These are phyloP conservation scores for Ganaspis sp. DNA, from an alignment of 1,140 invertebrate species.

Conservation along the genomic window DNA sequence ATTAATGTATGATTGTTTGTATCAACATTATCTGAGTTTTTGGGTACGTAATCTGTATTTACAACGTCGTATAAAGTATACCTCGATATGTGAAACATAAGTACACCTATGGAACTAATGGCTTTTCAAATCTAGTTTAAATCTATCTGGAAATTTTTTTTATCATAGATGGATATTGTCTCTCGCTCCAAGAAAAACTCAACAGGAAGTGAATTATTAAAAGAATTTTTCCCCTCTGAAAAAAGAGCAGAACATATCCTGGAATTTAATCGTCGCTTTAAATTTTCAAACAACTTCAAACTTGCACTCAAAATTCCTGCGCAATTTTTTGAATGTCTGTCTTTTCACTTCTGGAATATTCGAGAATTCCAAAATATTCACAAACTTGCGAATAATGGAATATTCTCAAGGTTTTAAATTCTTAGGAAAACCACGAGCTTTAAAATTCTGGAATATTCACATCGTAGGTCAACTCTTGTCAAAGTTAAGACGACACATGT, in stretches of 20 bases:
- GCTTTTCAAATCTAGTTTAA: slow-evolving; percentile 45
- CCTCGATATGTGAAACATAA: slow-evolving; percentile 64
- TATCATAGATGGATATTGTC: slow-evolving; percentile 31
- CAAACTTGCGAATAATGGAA: no score
- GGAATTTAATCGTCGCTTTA: background rate
- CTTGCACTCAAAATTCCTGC: no score
- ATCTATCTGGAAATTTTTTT: slow-evolving; percentile 3
- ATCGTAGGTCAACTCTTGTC: no score
- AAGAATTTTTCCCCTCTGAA: slow-evolving; percentile 1
- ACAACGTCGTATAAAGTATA: slow-evolving; percentile 59
- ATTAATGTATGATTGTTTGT: background rate
- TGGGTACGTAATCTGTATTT: slow-evolving; percentile 48
- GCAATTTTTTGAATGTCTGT: no score
- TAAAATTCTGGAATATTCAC: no score
- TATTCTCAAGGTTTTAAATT: no score
- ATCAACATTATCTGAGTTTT: slow-evolving; percentile 10
- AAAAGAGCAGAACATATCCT: slow-evolving; percentile 9
- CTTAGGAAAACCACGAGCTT: no score
- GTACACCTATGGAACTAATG: slow-evolving; percentile 66
- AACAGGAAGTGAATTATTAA: background rate
- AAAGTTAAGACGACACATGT: no score
- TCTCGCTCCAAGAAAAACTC: slow-evolving; percentile 17
- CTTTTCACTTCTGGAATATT: no score
- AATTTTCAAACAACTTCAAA: no score
- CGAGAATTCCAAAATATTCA: background rate